These are phyloP conservation scores for Atrina japonica DNA, from an alignment of 2,888 invertebrate species.

Conservation along the genomic window DNA sequence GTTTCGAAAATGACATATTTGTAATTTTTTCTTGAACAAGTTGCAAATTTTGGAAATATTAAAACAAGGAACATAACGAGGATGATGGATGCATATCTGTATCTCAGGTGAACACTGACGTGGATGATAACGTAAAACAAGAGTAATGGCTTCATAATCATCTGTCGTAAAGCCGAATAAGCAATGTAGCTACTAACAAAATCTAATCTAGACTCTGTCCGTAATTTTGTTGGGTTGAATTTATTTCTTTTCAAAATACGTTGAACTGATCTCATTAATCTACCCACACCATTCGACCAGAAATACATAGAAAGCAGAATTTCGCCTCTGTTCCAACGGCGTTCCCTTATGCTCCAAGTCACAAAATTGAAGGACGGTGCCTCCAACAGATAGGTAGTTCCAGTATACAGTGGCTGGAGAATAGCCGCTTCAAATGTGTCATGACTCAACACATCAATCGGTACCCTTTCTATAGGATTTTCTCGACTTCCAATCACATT, in stretches of 20 bases:
- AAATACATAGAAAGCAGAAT: constrained; percentile 72
- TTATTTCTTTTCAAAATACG: constrained; percentile 65
- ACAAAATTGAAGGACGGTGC: constrained; percentile 73
- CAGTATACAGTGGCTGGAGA: constrained; percentile 67
- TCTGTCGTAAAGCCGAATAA: constrained; percentile 71
- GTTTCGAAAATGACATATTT: constrained; percentile 71
- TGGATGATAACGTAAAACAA: constrained; percentile 69
- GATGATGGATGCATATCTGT: constrained; percentile 68
- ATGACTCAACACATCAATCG: constrained; percentile 74
- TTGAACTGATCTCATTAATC: constrained; percentile 67
- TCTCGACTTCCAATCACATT: constrained; percentile 69
- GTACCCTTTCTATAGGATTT: constrained; percentile 69
- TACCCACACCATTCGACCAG: constrained; percentile 69
- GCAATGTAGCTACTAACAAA: constrained; percentile 72
- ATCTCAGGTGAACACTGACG: constrained; percentile 61
- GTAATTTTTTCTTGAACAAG: constrained; percentile 65
- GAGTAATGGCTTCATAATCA: constrained; percentile 74
- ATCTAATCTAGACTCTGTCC: constrained; percentile 69
- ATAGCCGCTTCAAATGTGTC: constrained; percentile 75
- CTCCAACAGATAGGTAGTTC: constrained; percentile 66
- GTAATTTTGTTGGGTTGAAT: constrained; percentile 67
- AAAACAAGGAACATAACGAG: constrained; percentile 72
- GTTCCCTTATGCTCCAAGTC: constrained; percentile 73
- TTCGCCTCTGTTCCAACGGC: constrained; percentile 75
- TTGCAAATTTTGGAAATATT: constrained; percentile 73